These are phyloP conservation scores for Neogale vison DNA, from an alignment of 2,113 vertebrate species.

Conservation along the genomic window DNA sequence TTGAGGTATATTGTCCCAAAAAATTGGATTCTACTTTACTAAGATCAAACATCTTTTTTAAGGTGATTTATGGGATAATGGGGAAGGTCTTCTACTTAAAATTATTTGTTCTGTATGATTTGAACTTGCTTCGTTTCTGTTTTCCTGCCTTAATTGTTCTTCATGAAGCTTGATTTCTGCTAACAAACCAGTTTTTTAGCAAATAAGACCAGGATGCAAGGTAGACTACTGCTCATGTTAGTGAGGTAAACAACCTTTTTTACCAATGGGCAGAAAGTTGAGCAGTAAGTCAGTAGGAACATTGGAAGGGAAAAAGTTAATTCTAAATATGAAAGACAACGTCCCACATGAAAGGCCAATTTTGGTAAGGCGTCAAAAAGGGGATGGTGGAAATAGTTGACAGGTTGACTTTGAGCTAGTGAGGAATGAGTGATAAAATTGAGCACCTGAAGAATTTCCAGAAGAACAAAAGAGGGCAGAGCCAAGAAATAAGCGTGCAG, in stretches of 20 bases:
- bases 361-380: too few relatives aligned
- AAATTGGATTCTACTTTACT: not conserved
- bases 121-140: not conserved
- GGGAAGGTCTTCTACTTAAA: not conserved
- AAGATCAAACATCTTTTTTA: not conserved
- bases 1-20: not conserved
- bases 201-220: not conserved
- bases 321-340: too few relatives aligned
- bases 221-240: not conserved
- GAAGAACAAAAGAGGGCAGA: too few relatives aligned
- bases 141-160: not conserved
- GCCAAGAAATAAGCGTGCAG: too few relatives aligned
- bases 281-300: not conserved
- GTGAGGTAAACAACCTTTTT: not conserved
- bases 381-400: too few relatives aligned
- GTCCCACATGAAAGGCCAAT: too few relatives aligned
- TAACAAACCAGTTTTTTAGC: not conserved
- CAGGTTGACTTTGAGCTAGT: too few relatives aligned
- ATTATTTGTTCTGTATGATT: not conserved
- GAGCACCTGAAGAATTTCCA: too few relatives aligned
- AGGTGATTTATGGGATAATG: not conserved
- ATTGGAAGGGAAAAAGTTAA: too few relatives aligned
- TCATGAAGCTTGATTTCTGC: not conserved
- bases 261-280: not conserved
- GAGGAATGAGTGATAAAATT: too few relatives aligned